These are phyloP conservation scores for Cryptomyrus ogoouensis DNA, from an alignment of 2,113 vertebrate genomes.

Conservation along the genomic window DNA sequence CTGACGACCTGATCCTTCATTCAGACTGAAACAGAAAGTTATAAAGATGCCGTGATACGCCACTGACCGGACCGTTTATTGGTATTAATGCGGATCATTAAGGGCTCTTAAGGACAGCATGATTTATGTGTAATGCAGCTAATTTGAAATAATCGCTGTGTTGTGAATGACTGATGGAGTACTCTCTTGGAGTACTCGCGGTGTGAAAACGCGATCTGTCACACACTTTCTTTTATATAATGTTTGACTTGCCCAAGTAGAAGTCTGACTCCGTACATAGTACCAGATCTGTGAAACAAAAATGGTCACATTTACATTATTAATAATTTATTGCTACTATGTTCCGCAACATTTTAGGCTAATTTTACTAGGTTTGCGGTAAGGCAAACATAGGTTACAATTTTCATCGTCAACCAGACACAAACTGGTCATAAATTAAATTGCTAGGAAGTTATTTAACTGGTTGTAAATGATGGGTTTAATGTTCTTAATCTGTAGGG, in stretches of 20 bases:
- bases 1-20: background rate
- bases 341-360: background rate
- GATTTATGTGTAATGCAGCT: background rate
- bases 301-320: background rate
- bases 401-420: background rate
- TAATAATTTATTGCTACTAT: background rate
- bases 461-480: background rate
- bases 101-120: background rate
- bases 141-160: background rate
- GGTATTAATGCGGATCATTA: background rate
- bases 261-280: background rate
- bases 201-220: background rate
- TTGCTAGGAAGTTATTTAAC: background rate
- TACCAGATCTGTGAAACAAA: background rate
- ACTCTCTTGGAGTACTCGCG: background rate
- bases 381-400: background rate
- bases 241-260: background rate
- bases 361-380: background rate
- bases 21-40: background rate
- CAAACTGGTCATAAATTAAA: background rate
- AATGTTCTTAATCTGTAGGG: background rate
- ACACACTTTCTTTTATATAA: background rate
- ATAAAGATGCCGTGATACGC: background rate
- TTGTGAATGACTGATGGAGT: background rate
- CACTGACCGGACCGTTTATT: background rate